A percentile compares a stretch with the other conserved stretches of the same genome.
These are phyloP conservation scores for Spatulosminthurus flaviceps DNA, from an alignment of 2,888 invertebrate genomes.

Conservation along the genomic window DNA sequence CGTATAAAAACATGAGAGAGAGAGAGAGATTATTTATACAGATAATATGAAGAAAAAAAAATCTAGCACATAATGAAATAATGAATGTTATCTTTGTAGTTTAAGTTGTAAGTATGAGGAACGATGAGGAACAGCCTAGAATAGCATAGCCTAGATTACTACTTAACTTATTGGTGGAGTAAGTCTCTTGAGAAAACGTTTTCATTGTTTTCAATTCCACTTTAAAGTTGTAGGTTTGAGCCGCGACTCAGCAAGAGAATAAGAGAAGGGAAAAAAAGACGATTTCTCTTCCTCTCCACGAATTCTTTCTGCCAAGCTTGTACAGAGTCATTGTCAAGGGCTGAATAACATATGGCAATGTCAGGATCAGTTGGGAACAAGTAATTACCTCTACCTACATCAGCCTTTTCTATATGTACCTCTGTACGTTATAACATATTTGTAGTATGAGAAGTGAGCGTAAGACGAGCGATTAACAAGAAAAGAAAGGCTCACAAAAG, in stretches of 20 bases:
- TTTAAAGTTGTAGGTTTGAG: slow-evolving; percentile 25
- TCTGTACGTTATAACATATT: not conserved
- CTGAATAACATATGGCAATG: no score
- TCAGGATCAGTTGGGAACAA: not conserved
- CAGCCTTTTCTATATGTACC: not conserved
- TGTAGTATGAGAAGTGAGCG: no score
- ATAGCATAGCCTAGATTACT: slow-evolving; percentile 27
- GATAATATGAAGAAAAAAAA: slow-evolving; percentile 10
- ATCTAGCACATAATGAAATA: slow-evolving; percentile 16
- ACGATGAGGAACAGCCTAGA: slow-evolving; percentile 14
- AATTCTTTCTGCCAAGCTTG: not conserved
- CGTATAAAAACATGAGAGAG: not conserved
- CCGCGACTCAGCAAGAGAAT: not conserved
- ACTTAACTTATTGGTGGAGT: not conserved
- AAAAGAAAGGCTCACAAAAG: not conserved
- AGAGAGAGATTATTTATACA: not conserved
- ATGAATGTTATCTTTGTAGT: slow-evolving; percentile 29
- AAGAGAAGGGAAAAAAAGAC: no score
- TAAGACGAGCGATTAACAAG: not conserved
- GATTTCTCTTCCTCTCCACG: slow-evolving; percentile 10
- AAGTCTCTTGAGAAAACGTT: slow-evolving; percentile 27
- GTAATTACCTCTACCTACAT: not conserved
- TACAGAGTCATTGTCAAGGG: no score
- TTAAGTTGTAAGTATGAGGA: slow-evolving; percentile 12
- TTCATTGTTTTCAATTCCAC: slow-evolving; percentile 21